Evolutionary conservation across 1,140 invertebrate species (phyloP), one percentile per base, ranked within the genome.

Genomic region (Caerostris darwini): DNA sequence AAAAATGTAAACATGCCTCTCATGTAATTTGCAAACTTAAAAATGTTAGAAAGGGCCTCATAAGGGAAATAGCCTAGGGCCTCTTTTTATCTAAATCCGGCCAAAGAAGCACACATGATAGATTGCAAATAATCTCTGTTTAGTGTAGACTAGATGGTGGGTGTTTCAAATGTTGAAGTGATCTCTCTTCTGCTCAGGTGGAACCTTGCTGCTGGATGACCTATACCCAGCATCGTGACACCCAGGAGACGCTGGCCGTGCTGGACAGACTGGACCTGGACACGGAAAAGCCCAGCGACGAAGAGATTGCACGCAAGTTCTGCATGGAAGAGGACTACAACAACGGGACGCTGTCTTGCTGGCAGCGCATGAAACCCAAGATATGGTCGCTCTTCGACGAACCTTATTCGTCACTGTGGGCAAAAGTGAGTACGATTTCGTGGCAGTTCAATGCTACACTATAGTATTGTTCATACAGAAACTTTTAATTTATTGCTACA

Each of bases 201-300:
- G 98, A 99, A 95, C 98, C 98, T 3, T 99, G 98, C 96, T 99
- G 98, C 96, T 99, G 98, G 98, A 99, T 98, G 96, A 99, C 98
- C 6, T 99, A 99, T 96, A 98, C 98, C 95, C 96, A 99, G 97
- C 99, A 99, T 97, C 97, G 99, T 95, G 99, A 99, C 96, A 99
- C 99, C 71, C 98, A 99, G 96, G 98, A 99, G 95, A 98, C 98
- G 82, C 96, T 98, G 96, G 97, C 97, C 7, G 98, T 98, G 95
- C 96, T 98, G 95, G 98, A 98, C 96, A 95, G 96, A 95, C 96
- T 99, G 96, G 98, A 99, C 96, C 97, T 98, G 91, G 98, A 99
- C 96, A 64, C 91, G 92, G 98, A 99, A 95, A 98, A 98, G 95
- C 97, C 98, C 5, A 98, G 97, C 56, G 98, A 98, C 94, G 98